These are phyloP conservation scores for Anisognathus igniventris DNA, from an alignment of 2,797 vertebrate species.

Conservation along the genomic window DNA sequence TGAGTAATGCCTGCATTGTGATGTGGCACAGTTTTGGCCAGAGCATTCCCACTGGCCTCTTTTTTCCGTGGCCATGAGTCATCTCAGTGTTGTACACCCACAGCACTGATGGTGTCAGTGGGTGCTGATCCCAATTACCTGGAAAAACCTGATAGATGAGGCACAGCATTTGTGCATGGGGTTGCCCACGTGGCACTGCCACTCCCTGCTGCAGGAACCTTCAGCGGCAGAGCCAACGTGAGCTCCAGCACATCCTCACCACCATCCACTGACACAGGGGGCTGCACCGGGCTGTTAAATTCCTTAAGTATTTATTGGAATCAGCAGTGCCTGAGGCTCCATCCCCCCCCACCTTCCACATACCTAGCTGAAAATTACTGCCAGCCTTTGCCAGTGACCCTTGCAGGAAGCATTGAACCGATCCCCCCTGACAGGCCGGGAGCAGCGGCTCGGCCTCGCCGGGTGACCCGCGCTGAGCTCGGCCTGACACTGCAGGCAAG, in stretches of 20 bases:
- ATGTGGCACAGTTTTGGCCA: slow-evolving; percentile 17
- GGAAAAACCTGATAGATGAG: neutral
- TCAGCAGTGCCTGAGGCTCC: slow-evolving; percentile 57
- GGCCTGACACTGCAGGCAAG: slow-evolving; percentile 18
- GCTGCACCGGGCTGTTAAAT: slow-evolving; percentile 18
- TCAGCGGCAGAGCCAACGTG: neutral
- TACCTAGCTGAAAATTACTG: slow-evolving; percentile 66
- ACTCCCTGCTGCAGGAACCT: neutral
- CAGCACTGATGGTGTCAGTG: neutral
- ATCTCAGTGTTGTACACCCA: neutral
- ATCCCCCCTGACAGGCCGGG: slow-evolving; percentile 16
- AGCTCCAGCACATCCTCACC: slow-evolving; percentile 40
- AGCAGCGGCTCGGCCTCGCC: slow-evolving; percentile 42
- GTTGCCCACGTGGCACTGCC: neutral
- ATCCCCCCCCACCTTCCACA: neutral
- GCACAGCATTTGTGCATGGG: neutral
- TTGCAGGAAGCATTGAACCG: slow-evolving; percentile 46
- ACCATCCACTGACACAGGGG: neutral
- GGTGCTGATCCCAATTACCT: neutral
- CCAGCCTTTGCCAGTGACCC: slow-evolving; percentile 65
- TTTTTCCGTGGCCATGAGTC: slow-evolving; percentile 32
- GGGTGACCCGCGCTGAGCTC: slow-evolving; percentile 31
- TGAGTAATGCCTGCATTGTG: slow-evolving; percentile 24
- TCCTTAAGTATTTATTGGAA: slow-evolving; percentile 65
- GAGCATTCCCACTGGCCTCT: neutral